Base-by-base conservation (phyloP, 2,888 invertebrate species). In the Salpingus planirostris region DNA sequence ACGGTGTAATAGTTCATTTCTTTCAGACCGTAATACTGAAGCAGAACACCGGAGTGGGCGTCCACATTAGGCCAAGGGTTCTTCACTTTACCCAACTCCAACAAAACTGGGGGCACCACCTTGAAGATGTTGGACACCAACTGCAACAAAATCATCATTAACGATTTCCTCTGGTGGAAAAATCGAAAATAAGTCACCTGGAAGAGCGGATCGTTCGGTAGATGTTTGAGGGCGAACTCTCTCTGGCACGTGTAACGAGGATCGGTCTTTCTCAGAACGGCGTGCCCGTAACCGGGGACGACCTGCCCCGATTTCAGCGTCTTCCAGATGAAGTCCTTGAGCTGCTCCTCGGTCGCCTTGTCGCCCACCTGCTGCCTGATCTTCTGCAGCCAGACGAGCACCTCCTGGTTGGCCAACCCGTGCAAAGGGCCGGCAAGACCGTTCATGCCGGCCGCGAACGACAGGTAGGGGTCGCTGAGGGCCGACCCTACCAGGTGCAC, bases 31-130 rank as follows among this genome's bases (percentile, higher is more conserved):
- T 86, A 90, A 76, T 89, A 83, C 83, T 86, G 88, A 50, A 91
- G 71, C 28, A 91, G 74, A 28, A 89, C 92, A 46, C 95, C 95
- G 45, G 92, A 92, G 70, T 95, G 93, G 14, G 95, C 92, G 69
- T 96, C 95, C 50, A 96, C 95, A 64, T 96, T 95, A 47, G 95
- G 95, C 93, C 93, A 96, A 41, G 95, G 95, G 76, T 95, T 95
- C 77, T 92, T 90, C 39, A 92, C 92, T 69, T 95, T 95, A 59
- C 93, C 95, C 48, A 88, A 84, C 66, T 91, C 90, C 51, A 85
- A 74, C 24, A 95, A 80, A 56, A 95, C 80, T 47, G 88, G 87
- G 1, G 95, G 95, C 25, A 91, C 91, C 31, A 92, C 78, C 66
- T 92, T 89, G 78, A 90, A 95, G 6, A 93, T 70, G 55, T 84